Evolutionary conservation across 2,113 vertebrate genomes (phyloP).

Genomic region (Thermophis baileyi): DNA sequence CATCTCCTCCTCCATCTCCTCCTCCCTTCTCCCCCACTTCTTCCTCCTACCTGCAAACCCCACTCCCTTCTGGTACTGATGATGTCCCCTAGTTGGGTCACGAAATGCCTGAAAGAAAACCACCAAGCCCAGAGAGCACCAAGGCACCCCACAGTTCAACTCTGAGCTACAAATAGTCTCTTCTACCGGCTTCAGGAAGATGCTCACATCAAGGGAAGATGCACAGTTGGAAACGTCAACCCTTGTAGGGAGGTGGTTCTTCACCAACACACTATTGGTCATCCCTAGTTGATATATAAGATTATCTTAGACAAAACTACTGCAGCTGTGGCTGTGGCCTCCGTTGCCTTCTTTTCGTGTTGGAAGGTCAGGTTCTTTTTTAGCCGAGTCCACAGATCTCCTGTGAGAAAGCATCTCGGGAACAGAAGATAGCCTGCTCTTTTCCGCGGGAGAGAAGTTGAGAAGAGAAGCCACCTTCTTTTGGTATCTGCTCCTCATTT

Average conservation of each 20-base stretch:
- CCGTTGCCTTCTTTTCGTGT: constrained; percentile 43
- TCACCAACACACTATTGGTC: background rate
- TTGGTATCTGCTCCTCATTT: constrained; percentile 83
- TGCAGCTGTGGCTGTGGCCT: constrained; percentile 55
- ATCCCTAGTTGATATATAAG: constrained; percentile 24
- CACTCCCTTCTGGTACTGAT: background rate
- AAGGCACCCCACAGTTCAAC: background rate
- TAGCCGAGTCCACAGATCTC: constrained; percentile 27
- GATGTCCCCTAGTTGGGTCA: background rate
- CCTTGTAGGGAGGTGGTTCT: background rate
- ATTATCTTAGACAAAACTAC: constrained; percentile 52
- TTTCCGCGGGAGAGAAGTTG: constrained; percentile 68
- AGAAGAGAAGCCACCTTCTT: constrained; percentile 79
- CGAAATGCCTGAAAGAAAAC: background rate
- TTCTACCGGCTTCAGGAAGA: background rate
- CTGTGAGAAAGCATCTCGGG: constrained; percentile 62
- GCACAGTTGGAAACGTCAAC: background rate
- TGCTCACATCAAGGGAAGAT: background rate
- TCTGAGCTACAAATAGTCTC: background rate
- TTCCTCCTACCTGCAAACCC: no score
- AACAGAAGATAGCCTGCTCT: constrained; percentile 29
- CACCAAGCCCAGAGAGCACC: background rate
- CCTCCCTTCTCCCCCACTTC: no score
- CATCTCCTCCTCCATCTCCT: no score
- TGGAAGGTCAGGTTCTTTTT: constrained; percentile 21